These are phyloP conservation scores for Echinarachnius parma DNA, from an alignment of 53 echinoderm and acorn worm species.

Conservation along the genomic window DNA sequence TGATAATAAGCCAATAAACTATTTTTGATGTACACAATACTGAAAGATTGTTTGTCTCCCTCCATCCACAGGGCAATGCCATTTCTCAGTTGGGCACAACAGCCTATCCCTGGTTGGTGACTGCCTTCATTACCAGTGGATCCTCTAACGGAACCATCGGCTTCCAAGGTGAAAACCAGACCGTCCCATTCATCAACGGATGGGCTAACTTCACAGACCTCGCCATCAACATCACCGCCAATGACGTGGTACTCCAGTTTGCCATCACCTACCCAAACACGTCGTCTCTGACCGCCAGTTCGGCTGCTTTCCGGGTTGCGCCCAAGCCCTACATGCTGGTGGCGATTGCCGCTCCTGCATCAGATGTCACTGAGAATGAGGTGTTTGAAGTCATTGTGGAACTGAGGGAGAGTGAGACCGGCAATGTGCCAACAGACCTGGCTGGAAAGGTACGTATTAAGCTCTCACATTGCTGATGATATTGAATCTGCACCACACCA, in stretches of 20 bases:
- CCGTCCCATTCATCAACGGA: constrained; percentile 54
- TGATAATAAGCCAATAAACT: too few relatives aligned
- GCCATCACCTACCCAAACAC: constrained; percentile 55
- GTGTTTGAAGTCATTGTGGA: constrained; percentile 49
- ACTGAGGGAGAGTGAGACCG: constrained; percentile 59
- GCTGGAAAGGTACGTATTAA: constrained; percentile 63
- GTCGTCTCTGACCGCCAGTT: constrained; percentile 39
- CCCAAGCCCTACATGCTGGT: constrained; percentile 24
- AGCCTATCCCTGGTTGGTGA: constrained; percentile 63
- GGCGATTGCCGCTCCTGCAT: neutral
- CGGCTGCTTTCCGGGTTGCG: constrained; percentile 50
- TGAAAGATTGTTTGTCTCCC: too few relatives aligned
- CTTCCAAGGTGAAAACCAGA: constrained; percentile 41
- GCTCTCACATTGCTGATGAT: neutral
- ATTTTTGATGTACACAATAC: too few relatives aligned
- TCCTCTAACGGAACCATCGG: neutral
- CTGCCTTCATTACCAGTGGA: constrained; percentile 31
- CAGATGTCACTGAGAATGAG: constrained; percentile 10
- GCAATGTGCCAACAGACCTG: constrained; percentile 37
- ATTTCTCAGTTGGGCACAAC: constrained; percentile 56
- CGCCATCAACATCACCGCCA: constrained; percentile 31
- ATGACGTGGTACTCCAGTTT: constrained; percentile 58
- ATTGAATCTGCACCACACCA: too few relatives aligned
- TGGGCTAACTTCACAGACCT: constrained; percentile 82
- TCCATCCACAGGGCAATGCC: constrained; percentile 37